Conservation (phyloP, 2,113 vertebrate genomes). For the Pipra filicauda region DNA sequence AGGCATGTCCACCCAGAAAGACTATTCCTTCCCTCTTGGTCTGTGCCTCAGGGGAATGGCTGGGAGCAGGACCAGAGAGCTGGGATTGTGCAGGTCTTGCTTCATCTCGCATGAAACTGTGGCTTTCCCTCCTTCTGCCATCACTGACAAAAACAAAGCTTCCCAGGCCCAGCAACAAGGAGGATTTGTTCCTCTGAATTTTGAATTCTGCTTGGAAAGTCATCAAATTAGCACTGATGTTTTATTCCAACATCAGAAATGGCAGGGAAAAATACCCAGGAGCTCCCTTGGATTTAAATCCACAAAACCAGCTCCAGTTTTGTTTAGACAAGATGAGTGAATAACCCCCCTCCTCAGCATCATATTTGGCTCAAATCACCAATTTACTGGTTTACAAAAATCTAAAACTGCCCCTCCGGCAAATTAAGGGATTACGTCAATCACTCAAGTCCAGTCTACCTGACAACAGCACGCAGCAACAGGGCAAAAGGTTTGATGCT, state of each 20-base stretch:
- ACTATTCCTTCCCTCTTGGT: neutral
- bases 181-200: neutral
- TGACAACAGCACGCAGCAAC: constrained; percentile 48
- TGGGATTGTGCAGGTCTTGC: neutral
- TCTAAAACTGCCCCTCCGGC: constrained; percentile 47
- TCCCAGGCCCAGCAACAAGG: neutral
- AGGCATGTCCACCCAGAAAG: neutral
- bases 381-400: constrained; percentile 49
- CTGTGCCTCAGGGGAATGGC: neutral
- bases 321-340: constrained; percentile 48
- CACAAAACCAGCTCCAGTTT: constrained; percentile 18
- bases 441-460: constrained; percentile 59
- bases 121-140: neutral
- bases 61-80: neutral
- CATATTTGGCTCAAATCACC: constrained; percentile 56
- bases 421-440: constrained; percentile 66
- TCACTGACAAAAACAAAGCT: neutral
- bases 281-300: constrained; percentile 46
- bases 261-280: neutral
- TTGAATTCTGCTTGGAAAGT: neutral
- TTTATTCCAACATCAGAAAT: constrained; percentile 23
- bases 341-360: constrained; percentile 3
- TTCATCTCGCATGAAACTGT: neutral
- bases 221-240: constrained; percentile 15
- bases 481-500: constrained; percentile 64